phyloP scores from a whole-genome alignment of 2,888 invertebrate species.

The Scrobipalpa atriplicella region DNA sequence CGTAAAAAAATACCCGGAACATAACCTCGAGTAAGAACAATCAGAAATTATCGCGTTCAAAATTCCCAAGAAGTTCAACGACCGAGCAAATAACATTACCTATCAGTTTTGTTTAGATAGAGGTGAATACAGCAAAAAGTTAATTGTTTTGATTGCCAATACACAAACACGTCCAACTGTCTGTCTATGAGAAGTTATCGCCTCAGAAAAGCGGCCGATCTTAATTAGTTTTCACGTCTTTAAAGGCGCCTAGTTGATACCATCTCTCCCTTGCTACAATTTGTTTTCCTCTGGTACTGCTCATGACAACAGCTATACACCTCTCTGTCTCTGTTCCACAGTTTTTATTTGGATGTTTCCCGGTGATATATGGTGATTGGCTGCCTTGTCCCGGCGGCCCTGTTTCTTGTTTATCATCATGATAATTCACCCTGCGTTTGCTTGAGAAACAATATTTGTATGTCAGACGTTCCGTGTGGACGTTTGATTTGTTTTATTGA shows the following conservation, averaged over 20 bases:
- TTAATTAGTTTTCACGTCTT: slow-evolving; percentile 82
- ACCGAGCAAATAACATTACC: slow-evolving; percentile 24
- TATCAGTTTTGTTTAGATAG: slow-evolving; percentile 61
- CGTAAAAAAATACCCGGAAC: background rate
- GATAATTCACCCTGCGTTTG: slow-evolving; percentile 72
- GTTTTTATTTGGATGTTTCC: slow-evolving; percentile 73
- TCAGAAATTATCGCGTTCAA: background rate
- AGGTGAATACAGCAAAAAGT: slow-evolving; percentile 72
- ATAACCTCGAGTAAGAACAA: slow-evolving; percentile 2
- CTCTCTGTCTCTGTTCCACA: slow-evolving; percentile 72
- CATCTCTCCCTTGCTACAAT: slow-evolving; percentile 79
- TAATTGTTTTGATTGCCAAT: slow-evolving; percentile 81
- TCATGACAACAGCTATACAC: slow-evolving; percentile 65
- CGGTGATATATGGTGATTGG: slow-evolving; percentile 82
- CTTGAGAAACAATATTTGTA: slow-evolving; percentile 73
- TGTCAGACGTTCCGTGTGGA: slow-evolving; percentile 57
- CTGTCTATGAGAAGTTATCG: slow-evolving; percentile 76
- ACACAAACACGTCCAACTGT: slow-evolving; percentile 73
- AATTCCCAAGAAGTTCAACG: slow-evolving; percentile 20
- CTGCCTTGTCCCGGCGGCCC: slow-evolving; percentile 71
- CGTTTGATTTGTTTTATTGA: slow-evolving; percentile 70
- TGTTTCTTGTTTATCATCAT: slow-evolving; percentile 79
- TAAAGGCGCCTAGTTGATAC: slow-evolving; percentile 79
- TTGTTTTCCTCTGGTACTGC: slow-evolving; percentile 78
- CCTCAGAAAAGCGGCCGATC: slow-evolving; percentile 79